These are phyloP conservation scores for Toxonevra muliebris DNA, from an alignment of 2,888 invertebrate genomes.

Conservation along the genomic window DNA sequence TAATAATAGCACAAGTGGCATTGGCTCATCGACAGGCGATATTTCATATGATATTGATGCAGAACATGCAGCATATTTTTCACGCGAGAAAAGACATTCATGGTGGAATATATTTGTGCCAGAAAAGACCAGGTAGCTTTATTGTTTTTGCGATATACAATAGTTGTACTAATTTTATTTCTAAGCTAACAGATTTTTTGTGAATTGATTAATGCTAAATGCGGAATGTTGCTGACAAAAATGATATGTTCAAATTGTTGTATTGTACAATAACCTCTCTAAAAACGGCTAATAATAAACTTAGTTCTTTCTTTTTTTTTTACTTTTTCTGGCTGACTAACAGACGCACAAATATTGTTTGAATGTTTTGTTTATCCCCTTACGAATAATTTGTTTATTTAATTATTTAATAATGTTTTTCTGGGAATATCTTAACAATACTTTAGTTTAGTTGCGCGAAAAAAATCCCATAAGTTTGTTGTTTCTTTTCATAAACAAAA, in stretches of 20 bases:
- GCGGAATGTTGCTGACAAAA: constrained; percentile 17
- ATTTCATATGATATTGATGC: constrained; percentile 51
- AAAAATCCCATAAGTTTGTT: too few species aligned
- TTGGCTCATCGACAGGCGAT: constrained; percentile 47
- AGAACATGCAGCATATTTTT: constrained; percentile 56
- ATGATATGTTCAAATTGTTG: neutral
- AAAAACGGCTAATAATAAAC: neutral
- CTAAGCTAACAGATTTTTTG: neutral
- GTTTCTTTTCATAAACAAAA: too few species aligned
- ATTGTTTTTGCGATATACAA: neutral
- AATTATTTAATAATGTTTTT: too few species aligned
- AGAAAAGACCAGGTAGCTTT: constrained; percentile 74
- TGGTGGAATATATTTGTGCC: constrained; percentile 92
- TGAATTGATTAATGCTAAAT: constrained; percentile 15
- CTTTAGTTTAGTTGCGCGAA: too few species aligned
- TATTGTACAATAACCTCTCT: neutral
- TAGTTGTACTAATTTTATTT: too few species aligned
- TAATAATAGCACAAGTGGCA: constrained; percentile 43
- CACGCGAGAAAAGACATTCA: constrained; percentile 77
- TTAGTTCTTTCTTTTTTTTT: neutral
- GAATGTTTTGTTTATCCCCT: too few species aligned
- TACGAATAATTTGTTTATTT: too few species aligned
- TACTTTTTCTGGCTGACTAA: too few species aligned
- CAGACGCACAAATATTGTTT: too few species aligned
- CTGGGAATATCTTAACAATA: too few species aligned